These are phyloP conservation scores for Cantharis rustica DNA, from an alignment of 2,888 invertebrate species.

Conservation along the genomic window DNA sequence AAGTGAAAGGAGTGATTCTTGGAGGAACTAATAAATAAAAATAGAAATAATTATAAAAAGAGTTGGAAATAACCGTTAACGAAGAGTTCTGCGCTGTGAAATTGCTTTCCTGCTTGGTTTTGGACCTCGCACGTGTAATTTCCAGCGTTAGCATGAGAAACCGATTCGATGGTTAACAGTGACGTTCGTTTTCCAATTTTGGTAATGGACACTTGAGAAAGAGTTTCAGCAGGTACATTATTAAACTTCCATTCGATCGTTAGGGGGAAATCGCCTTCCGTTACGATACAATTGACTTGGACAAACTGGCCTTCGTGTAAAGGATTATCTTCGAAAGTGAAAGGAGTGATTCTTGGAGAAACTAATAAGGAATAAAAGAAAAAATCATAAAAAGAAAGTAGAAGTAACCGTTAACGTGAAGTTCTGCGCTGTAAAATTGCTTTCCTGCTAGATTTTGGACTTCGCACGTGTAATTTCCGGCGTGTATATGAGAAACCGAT, in stretches of 20 bases:
- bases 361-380: constrained; percentile 4
- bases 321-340: constrained; percentile 76
- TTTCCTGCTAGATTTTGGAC: constrained; percentile 62
- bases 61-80: constrained; percentile 66
- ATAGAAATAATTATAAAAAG: constrained; percentile 7
- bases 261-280: constrained; percentile 74
- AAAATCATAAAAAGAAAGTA: constrained; percentile 2
- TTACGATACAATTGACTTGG: constrained; percentile 64
- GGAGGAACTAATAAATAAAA: constrained; percentile 56
- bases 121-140: constrained; percentile 63
- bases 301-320: constrained; percentile 53
- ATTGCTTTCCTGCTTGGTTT: constrained; percentile 60
- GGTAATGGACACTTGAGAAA: constrained; percentile 44
- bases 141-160: constrained; percentile 65
- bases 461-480: constrained; percentile 64
- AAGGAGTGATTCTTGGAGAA: constrained; percentile 74
- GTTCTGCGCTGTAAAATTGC: constrained; percentile 56
- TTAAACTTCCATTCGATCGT: constrained; percentile 66
- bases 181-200: constrained; percentile 56
- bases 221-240: constrained; percentile 45
- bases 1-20: constrained; percentile 76
- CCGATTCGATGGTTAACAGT: constrained; percentile 68
- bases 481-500: constrained; percentile 65
- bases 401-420: constrained; percentile 72
- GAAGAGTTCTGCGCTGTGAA: constrained; percentile 61